Conservation (phyloP, 2,888 invertebrate genomes). For the Pycnomerus fuliginosus region DNA sequence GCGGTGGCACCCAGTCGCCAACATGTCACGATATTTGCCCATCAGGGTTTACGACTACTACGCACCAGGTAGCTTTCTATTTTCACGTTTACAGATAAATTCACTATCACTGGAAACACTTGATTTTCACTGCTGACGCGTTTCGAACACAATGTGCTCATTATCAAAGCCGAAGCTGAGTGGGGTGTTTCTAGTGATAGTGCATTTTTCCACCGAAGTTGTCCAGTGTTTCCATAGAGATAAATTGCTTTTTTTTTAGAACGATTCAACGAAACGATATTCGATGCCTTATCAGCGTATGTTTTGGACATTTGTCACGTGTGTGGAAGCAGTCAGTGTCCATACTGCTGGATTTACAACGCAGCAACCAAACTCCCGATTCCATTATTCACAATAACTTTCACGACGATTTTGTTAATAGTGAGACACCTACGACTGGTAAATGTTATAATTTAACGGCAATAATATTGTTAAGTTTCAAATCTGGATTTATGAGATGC, state of each 20-base stretch:
- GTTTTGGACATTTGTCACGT: conserved; percentile 90
- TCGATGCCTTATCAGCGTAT: conserved; percentile 83
- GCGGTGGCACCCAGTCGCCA: conserved; percentile 94
- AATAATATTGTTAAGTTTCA: conserved; percentile 7
- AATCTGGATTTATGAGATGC: conserved; percentile 17
- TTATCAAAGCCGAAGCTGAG: no score
- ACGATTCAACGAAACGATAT: conserved; percentile 89
- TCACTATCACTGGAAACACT: not conserved
- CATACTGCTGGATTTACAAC: conserved; percentile 87
- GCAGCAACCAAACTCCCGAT: conserved; percentile 52
- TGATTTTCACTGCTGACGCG: conserved; percentile 1
- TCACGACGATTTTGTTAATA: conserved; percentile 37
- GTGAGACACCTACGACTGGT: conserved; percentile 36
- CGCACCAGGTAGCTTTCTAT: conserved; percentile 74
- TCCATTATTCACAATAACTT: conserved; percentile 37
- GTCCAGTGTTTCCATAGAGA: no score
- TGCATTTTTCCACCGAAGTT: no score
- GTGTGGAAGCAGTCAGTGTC: conserved; percentile 92
- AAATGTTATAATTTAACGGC: conserved; percentile 26
- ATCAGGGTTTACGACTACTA: conserved; percentile 94
- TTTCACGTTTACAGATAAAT: conserved; percentile 2
- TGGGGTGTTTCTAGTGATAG: no score
- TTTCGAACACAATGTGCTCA: no score
- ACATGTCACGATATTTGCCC: conserved; percentile 90
- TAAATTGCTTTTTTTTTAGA: conserved; percentile 59